phyloP scores from a whole-genome alignment of 2,113 vertebrate genomes.

The Oreochromis aureus region DNA sequence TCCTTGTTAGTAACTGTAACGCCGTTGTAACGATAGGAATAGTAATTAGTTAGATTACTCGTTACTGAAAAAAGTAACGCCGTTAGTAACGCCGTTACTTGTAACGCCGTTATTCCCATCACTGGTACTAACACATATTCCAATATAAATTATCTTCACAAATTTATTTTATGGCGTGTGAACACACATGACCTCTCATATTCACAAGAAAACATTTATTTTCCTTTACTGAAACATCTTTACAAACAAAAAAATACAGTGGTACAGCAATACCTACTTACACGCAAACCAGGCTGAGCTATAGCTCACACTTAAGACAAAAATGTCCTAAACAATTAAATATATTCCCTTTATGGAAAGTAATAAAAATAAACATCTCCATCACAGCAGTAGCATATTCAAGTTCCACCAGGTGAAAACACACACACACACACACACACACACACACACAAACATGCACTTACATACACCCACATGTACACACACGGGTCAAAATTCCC shows the following conservation, averaged over 20 bases:
- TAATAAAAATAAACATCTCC: neutral
- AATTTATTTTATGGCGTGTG: rapidly evolving
- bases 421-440: too few species aligned
- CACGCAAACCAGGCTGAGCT: neutral
- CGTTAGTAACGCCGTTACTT: too few species aligned
- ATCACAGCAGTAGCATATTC: neutral
- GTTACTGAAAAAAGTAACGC: too few species aligned
- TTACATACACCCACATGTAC: too few species aligned
- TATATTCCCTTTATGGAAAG: neutral
- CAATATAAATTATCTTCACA: neutral
- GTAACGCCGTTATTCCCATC: too few species aligned
- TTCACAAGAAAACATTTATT: neutral
- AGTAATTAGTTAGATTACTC: too few species aligned
- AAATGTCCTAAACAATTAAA: neutral
- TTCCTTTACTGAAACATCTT: neutral
- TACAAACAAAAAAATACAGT: neutral
- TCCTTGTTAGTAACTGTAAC: too few species aligned
- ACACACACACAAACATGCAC: too few species aligned
- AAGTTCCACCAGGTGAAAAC: rapidly evolving
- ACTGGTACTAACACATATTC: neutral
- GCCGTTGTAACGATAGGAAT: too few species aligned
- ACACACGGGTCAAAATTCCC: too few species aligned
- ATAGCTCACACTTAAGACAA: neutral
- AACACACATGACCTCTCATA: rapidly evolving
- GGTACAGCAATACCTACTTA: neutral